phyloP scores from a whole-genome alignment of 2,797 vertebrate genomes.

The Hemitrygon akajei region DNA sequence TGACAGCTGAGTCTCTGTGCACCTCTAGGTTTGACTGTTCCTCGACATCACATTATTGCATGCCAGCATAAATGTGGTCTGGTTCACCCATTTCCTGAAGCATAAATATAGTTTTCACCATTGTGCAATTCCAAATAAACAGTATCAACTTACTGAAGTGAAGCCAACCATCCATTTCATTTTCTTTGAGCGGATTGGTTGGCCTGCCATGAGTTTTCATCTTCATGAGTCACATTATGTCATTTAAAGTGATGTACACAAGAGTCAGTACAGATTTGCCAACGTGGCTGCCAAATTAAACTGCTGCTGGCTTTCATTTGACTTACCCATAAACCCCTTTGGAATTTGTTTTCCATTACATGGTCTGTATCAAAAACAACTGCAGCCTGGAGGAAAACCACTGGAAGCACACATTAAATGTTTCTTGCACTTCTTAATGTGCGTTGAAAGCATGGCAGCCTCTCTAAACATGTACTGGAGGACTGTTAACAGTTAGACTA shows the following conservation, averaged over 20 bases:
- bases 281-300: conserved; percentile 30
- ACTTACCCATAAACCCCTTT: not conserved
- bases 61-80: not conserved
- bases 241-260: too few species aligned
- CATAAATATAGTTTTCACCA: not conserved
- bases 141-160: not conserved
- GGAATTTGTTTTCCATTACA: conserved; percentile 6
- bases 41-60: not conserved
- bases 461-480: not conserved
- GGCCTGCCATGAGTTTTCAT: not conserved
- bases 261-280: not conserved
- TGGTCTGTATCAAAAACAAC: not conserved
- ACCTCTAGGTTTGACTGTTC: not conserved
- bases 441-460: not conserved
- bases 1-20: not conserved
- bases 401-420: not conserved
- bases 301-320: conserved; percentile 6
- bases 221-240: not conserved
- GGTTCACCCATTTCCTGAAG: conserved; percentile 3
- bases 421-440: not conserved
- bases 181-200: not conserved
- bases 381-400: not conserved
- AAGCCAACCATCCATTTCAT: not conserved
- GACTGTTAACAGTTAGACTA: not conserved
- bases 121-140: not conserved